phyloP scores from a whole-genome alignment of 2,113 vertebrate genomes.

The Copsychus sechellarum region DNA sequence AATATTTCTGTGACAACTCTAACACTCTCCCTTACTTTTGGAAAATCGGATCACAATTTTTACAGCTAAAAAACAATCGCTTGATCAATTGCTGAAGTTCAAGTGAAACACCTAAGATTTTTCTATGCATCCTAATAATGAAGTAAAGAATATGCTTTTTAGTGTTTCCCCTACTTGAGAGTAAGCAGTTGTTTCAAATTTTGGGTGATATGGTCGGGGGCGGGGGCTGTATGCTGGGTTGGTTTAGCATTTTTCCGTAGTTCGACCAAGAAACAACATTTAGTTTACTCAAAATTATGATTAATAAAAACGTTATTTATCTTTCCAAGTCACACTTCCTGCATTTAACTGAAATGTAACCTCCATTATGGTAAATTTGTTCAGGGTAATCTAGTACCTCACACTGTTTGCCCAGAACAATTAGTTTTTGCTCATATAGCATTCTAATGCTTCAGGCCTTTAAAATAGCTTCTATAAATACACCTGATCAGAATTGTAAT shows the following conservation, averaged over 20 bases:
- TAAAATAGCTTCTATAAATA: neutral
- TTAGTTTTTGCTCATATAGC: neutral
- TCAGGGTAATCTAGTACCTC: neutral
- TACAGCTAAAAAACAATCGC: neutral
- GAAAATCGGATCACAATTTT: neutral
- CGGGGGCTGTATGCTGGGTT: neutral
- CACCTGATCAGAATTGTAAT: neutral
- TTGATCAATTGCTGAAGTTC: neutral
- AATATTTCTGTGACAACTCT: neutral
- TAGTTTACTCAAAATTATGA: neutral
- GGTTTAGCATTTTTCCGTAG: neutral
- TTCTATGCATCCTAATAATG: neutral
- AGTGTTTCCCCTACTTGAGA: neutral
- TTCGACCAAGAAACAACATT: neutral
- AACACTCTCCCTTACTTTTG: neutral
- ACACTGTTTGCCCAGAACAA: neutral
- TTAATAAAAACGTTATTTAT: neutral
- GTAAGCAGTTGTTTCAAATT: neutral
- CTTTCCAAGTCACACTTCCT: neutral
- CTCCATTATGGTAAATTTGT: neutral
- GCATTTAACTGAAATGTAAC: neutral
- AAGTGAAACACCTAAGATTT: neutral
- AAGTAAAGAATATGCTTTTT: neutral
- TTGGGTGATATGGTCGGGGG: neutral
- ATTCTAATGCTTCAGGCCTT: neutral